phyloP scores from a whole-genome alignment of 23 tunicate genomes.

The Halocynthia roretzi region DNA sequence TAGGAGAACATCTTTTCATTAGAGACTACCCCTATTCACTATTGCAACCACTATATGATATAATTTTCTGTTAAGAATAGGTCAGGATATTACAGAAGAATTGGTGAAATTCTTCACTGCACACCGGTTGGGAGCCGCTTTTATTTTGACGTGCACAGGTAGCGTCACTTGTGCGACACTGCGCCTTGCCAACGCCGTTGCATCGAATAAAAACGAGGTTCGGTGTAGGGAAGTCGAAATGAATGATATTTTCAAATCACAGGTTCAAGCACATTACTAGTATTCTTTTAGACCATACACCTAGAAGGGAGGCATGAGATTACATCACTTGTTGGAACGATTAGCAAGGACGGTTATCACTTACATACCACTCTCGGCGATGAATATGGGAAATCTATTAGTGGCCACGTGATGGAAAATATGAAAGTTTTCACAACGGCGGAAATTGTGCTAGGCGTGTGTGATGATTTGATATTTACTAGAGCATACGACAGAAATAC shows the following conservation, averaged over 20 bases:
- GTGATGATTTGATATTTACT: slow-evolving; percentile 23
- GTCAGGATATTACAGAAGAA: slow-evolving; percentile 20
- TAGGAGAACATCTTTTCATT: too few species aligned
- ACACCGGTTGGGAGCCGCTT: slow-evolving; percentile 25
- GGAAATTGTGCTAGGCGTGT: slow-evolving; percentile 50
- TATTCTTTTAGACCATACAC: neutral
- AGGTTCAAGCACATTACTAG: too few species aligned
- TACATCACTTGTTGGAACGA: slow-evolving; percentile 79
- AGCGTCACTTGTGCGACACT: slow-evolving; percentile 53
- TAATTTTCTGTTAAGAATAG: neutral
- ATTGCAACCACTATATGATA: too few species aligned
- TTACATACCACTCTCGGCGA: slow-evolving; percentile 71
- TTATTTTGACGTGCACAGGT: slow-evolving; percentile 73
- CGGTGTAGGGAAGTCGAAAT: neutral
- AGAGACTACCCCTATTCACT: too few species aligned
- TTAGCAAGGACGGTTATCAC: slow-evolving; percentile 49
- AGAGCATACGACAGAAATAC: slow-evolving; percentile 51
- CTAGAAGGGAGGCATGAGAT: slow-evolving; percentile 56
- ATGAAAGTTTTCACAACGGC: slow-evolving; percentile 56
- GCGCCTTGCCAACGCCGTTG: slow-evolving; percentile 47
- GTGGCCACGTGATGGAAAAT: slow-evolving; percentile 61
- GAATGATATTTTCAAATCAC: too few species aligned
- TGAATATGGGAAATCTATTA: slow-evolving; percentile 43
- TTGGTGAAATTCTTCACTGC: neutral
- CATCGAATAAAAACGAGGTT: neutral